Base-by-base conservation (phyloP, 2,797 vertebrate species). In the Arnoldichthys spilopterus region DNA sequence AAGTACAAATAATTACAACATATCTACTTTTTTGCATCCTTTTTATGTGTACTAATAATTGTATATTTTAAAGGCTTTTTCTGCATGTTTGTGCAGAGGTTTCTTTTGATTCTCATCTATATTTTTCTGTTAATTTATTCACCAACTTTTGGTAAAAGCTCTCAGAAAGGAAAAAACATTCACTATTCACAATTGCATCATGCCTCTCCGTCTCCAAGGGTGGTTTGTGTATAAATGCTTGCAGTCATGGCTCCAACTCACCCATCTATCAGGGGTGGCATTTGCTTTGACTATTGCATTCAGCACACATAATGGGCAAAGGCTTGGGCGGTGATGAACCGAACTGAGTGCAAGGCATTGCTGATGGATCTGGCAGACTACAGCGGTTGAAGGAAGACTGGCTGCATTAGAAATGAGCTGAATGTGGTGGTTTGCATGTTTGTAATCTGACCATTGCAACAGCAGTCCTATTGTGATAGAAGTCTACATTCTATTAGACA, bases 251-350 rank as follows among this genome's bases (percentile, higher is more conserved):
- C 76, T 86, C 84, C 74, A 79, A 74, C 73, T 69, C 78, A 76
- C 37, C 76, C 66, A 82, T 77, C 72, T 75, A 78, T 82, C 63
- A 83, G 74, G 76, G 15, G 82, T 89, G 84, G 79, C 84, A 78
- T 87, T 88, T 86, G 68, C 86, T 85, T 85, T 87, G 80, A 85
- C 77, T 84, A 88, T 85, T 89, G 79, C 86, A 88, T 91, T 88
- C 86, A 72, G 85, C 78, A 85, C 85, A 87, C 82, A 87, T 77
- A 88, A 86, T 86, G 82, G 61, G 45, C 69, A 72, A 56, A 69
- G 66, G 79, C 72, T 79, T 87, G 81, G 80, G 72, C 78, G 72
- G 47, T 58, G 72, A 68, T 51, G 20, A 73, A 76, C n/a, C 37
- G 75, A 76, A 72, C 43, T 53, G 32, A 64, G 22, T 22, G 30